Base-by-base conservation (phyloP, 2,113 vertebrate species). In the Channa maculata region DNA sequence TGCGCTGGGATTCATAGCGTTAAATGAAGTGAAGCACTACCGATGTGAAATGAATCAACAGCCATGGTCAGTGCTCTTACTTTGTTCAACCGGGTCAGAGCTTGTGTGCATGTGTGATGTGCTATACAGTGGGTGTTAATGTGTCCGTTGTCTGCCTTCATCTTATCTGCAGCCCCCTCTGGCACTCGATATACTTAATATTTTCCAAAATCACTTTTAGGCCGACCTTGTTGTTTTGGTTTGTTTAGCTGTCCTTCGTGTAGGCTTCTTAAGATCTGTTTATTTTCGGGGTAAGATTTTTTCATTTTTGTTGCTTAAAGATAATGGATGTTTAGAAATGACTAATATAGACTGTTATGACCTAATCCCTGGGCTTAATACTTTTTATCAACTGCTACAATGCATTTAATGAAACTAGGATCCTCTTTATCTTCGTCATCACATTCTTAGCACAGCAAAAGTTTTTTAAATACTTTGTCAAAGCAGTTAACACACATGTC, bases 21-120 rank as follows among this genome's bases (percentile, higher is more conserved):
- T 57, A 63, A 79, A 75, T 2, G 50, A 67, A 74, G 67, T 41
- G 3, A 69, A 45, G 54, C 71, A 52, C 48, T 14, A 58, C 63
- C 83, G 82, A 89, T 81, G 68, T 59, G 61, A 85, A 79, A 68
- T 66, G 75, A 88, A 85, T 86, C 65, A 66, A 87, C 82, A 84
- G 66, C 68, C 49, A 37, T 59, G 70, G 71, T 84, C 80, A 60
- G 7, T 78, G 71, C 59, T 77, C 69, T 77, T 66, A 49, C 68
- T 37, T 77, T 77, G 77, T 73, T 76, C 75, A 50, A 77, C 55
- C 41, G 0, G 52, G 41, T 69, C 2, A 12, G 62, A 55, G 77
- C n/a, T 48, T 70, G 48, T 63, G 13, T 62, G 54, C 50, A 65
- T 65, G 64, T 51, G 36, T 46, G 36, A 15, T 64, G 63, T 39